phyloP scores from a whole-genome alignment of 2,797 vertebrate species.

The Tarsius wallacei region DNA sequence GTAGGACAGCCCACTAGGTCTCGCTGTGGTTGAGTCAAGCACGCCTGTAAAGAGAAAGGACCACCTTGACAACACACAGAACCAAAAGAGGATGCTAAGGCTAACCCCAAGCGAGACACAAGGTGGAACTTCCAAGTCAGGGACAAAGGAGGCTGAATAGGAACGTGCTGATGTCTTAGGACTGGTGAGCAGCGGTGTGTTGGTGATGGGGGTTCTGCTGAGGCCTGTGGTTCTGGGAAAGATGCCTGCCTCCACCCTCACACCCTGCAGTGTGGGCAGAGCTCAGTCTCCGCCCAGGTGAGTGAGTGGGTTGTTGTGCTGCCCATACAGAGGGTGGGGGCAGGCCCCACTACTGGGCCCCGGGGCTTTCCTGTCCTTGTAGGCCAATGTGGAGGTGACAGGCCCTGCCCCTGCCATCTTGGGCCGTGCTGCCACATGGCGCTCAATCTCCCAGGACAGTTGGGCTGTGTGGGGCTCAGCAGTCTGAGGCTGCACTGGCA shows the following conservation, averaged over 20 bases:
- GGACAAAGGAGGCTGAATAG: not conserved
- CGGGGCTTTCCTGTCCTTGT: accelerated
- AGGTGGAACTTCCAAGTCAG: accelerated
- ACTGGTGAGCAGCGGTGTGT: accelerated
- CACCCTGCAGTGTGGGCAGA: not conserved
- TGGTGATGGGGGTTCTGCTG: not conserved
- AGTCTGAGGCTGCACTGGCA: not conserved
- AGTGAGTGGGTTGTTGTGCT: accelerated
- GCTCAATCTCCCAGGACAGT: not conserved
- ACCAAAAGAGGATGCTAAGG: not conserved
- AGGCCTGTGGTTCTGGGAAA: not conserved
- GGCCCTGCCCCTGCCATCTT: not conserved
- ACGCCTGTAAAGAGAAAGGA: not conserved
- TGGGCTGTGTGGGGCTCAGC: not conserved
- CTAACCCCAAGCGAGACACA: accelerated
- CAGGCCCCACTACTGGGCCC: not conserved
- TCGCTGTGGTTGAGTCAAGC: not conserved
- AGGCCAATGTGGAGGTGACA: accelerated
- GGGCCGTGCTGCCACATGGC: not conserved
- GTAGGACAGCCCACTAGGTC: not conserved
- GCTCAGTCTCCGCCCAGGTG: not conserved
- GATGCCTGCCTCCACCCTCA: not conserved
- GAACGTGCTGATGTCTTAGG: accelerated
- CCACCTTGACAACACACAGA: too few relatives aligned
- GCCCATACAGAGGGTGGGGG: not conserved